Evolutionary conservation across 2,888 invertebrate genomes (phyloP).

Genomic region (Patella depressa): DNA sequence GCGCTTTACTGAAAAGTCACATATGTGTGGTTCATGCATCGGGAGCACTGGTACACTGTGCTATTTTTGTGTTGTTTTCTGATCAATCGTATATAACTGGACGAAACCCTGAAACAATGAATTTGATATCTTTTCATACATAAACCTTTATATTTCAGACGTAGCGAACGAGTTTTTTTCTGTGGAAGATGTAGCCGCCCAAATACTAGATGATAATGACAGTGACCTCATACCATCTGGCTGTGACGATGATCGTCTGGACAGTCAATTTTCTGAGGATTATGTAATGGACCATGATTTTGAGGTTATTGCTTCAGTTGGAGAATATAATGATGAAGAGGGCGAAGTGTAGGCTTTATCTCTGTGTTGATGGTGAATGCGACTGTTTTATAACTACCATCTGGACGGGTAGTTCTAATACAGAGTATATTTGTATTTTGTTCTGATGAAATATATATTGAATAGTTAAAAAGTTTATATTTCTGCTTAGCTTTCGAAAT

Average conservation of each 20-base stretch:
- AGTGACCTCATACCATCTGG: background rate
- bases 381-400: slow-evolving; percentile 3
- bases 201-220: background rate
- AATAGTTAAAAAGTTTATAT: background rate
- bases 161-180: background rate
- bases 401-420: background rate
- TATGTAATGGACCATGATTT: background rate
- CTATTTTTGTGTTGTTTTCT: background rate
- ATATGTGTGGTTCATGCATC: too few species aligned
- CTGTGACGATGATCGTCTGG: background rate
- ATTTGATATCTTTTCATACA: background rate
- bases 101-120: background rate
- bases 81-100: background rate
- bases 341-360: background rate
- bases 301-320: background rate
- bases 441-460: background rate
- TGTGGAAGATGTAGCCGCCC: background rate
- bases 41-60: too few species aligned
- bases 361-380: background rate
- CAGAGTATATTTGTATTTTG: background rate
- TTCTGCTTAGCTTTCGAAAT: background rate
- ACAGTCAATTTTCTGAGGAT: background rate
- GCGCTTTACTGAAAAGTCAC: background rate
- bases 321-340: background rate
- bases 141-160: background rate